These are phyloP conservation scores for Neoaliturus tenellus DNA, from an alignment of 2,888 invertebrate genomes.

Conservation along the genomic window DNA sequence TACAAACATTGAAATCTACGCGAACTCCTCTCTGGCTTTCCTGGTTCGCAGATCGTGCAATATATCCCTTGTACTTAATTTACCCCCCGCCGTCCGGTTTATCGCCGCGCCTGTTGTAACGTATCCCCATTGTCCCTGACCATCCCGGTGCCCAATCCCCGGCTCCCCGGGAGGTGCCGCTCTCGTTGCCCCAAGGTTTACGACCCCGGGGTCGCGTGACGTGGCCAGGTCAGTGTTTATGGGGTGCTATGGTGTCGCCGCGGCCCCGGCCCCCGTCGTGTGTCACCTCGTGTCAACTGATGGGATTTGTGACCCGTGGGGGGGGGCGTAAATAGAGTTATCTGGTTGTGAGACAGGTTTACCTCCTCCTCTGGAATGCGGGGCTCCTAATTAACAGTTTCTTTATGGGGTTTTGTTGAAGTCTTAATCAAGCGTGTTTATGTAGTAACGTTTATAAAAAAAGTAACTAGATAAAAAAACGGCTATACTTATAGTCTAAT, in stretches of 20 bases:
- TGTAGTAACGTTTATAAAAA: too few species aligned
- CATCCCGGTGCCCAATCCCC: not conserved
- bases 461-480: too few species aligned
- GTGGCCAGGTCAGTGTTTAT: not conserved
- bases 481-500: too few species aligned
- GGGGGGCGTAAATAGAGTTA: slow-evolving; percentile 8
- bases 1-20: too few species aligned
- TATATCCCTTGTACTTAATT: too few species aligned
- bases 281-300: not conserved
- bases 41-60: too few species aligned
- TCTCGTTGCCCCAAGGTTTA: not conserved
- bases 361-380: not conserved
- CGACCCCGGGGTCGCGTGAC: not conserved
- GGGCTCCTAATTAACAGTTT: not conserved
- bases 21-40: too few species aligned
- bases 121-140: too few species aligned
- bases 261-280: not conserved
- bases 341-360: not conserved
- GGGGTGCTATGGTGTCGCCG: not conserved
- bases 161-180: not conserved
- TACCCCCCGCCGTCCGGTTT: too few species aligned
- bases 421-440: too few species aligned
- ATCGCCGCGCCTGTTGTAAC: too few species aligned
- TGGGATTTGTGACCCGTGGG: not conserved
- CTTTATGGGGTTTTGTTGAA: too few species aligned